These are phyloP conservation scores for Pyrochroa serraticornis DNA, from an alignment of 2,888 invertebrate genomes.

Conservation along the genomic window DNA sequence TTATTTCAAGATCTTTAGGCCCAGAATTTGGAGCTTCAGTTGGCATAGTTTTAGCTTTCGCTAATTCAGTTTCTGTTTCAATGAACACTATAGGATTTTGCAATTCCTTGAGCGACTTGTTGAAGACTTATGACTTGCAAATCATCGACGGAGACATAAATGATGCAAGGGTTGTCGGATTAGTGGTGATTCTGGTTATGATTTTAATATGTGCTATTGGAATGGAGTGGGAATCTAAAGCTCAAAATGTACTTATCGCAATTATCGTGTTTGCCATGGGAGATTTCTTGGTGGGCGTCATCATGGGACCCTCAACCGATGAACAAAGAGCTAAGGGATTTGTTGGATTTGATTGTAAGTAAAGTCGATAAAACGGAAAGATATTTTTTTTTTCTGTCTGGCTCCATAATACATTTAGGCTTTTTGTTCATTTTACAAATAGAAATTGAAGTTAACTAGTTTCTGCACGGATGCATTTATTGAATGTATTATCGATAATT, in stretches of 20 bases:
- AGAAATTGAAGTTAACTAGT: slow-evolving; percentile 1
- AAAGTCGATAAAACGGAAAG: too few species aligned
- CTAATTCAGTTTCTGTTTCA: slow-evolving; percentile 94
- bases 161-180: slow-evolving; percentile 85
- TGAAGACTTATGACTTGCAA: slow-evolving; percentile 65
- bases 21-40: slow-evolving; percentile 98
- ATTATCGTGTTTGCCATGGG: slow-evolving; percentile 86
- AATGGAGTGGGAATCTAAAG: slow-evolving; percentile 97
- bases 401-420: too few species aligned
- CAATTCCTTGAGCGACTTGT: slow-evolving; percentile 83
- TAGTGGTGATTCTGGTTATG: slow-evolving; percentile 78
- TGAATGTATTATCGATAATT: not conserved
- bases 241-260: slow-evolving; percentile 83
- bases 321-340: slow-evolving; percentile 76
- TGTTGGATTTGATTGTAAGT: slow-evolving; percentile 82
- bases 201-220: slow-evolving; percentile 89
- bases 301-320: slow-evolving; percentile 73
- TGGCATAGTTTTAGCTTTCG: slow-evolving; percentile 96
- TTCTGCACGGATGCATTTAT: slow-evolving; percentile 15
- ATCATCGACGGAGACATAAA: slow-evolving; percentile 79
- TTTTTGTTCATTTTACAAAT: not conserved
- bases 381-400: too few species aligned
- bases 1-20: slow-evolving; percentile 93
- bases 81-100: slow-evolving; percentile 99
- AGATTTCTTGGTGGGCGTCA: slow-evolving; percentile 87